A percentile compares a stretch with the other conserved stretches of the same genome.
Evolutionary conservation across 2,888 invertebrate genomes (phyloP).

Genomic region (Drosophila peninsularis): DNA sequence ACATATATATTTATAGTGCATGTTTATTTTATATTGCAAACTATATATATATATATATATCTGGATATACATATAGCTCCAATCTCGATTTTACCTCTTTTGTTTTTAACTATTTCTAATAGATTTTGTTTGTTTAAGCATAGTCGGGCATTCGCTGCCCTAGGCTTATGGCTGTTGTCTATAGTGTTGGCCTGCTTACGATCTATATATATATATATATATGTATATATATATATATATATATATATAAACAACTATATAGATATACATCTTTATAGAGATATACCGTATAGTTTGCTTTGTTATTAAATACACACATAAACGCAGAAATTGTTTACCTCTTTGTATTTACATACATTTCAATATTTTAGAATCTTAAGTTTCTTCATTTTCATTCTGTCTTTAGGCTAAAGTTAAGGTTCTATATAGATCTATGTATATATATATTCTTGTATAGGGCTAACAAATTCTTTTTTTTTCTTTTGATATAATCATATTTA

Average conservation of each 20-base stretch:
- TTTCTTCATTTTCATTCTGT: constrained; percentile 7
- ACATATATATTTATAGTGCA: constrained; percentile 1
- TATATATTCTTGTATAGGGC: neutral
- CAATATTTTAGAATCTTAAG: constrained; percentile 3
- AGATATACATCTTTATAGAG: constrained; percentile 3
- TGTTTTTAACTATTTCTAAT: neutral
- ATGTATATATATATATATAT: constrained; percentile 15
- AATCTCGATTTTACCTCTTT: neutral
- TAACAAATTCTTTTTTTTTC: constrained; percentile 5
- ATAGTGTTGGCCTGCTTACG: constrained; percentile 42
- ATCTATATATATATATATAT: constrained; percentile 11
- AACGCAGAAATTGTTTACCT: constrained; percentile 46
- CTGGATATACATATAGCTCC: neutral
- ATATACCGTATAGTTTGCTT: constrained; percentile 23
- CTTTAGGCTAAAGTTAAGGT: constrained; percentile 15
- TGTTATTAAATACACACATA: constrained; percentile 52
- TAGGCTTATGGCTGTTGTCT: constrained; percentile 52
- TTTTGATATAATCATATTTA: neutral
- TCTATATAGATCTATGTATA: neutral
- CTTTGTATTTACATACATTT: constrained; percentile 42
- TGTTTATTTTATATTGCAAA: constrained; percentile 6
- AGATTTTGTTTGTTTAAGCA: constrained; percentile 17
- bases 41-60: neutral
- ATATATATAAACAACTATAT: constrained; percentile 1
- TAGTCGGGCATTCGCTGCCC: constrained; percentile 30